Evolutionary conservation across 2,888 invertebrate genomes (phyloP).

Genomic region (Odontocerum albicorne): DNA sequence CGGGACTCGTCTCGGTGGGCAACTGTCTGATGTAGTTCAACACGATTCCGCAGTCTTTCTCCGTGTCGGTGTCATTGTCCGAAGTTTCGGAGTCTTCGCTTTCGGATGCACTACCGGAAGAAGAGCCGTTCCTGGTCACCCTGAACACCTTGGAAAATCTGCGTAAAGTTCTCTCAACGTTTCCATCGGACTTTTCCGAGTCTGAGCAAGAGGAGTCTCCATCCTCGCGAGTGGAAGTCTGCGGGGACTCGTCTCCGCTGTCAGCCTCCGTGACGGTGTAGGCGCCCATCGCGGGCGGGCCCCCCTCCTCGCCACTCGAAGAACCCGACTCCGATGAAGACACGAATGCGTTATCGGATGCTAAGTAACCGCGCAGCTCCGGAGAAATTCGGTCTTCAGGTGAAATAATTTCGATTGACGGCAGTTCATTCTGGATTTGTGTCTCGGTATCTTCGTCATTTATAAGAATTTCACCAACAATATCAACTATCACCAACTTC

Average conservation of each 20-base stretch:
- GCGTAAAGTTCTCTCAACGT: conserved; percentile 50
- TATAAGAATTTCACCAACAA: neutral
- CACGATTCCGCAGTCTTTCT: conserved; percentile 51
- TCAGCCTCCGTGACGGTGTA: conserved; percentile 54
- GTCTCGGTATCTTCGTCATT: conserved; percentile 3
- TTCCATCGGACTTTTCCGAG: conserved; percentile 47
- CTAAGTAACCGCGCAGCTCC: conserved; percentile 45
- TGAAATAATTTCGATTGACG: neutral
- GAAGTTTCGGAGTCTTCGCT: conserved; percentile 64
- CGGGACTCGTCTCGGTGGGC: conserved; percentile 15
- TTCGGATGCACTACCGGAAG: conserved; percentile 62
- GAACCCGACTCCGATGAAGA: conserved; percentile 58
- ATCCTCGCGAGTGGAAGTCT: conserved; percentile 48
- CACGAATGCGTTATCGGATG: conserved; percentile 58
- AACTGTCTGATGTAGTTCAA: conserved; percentile 45
- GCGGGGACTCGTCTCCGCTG: conserved; percentile 48
- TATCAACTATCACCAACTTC: neutral
- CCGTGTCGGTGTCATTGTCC: conserved; percentile 63
- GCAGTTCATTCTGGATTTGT: neutral
- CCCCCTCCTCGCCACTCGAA: conserved; percentile 49
- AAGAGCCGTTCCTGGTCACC: conserved; percentile 65
- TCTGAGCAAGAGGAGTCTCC: conserved; percentile 42
- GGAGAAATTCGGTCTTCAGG: conserved; percentile 14
- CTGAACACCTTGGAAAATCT: conserved; percentile 68
- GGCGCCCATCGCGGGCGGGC: conserved; percentile 46